Evolutionary conservation across 2,113 vertebrate species (phyloP).

Genomic region (Ia io): DNA sequence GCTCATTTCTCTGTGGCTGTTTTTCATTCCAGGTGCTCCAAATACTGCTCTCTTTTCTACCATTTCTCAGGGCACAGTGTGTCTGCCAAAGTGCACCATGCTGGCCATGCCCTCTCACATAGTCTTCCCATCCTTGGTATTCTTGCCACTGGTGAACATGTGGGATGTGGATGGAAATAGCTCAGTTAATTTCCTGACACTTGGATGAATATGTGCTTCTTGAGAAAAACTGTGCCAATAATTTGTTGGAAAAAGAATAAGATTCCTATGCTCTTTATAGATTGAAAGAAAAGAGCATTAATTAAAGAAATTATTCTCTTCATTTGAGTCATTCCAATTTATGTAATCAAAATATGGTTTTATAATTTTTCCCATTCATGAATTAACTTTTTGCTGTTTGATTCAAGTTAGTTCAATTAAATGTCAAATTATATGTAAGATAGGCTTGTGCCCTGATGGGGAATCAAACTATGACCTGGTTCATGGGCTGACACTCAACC

Average conservation of each 20-base stretch:
- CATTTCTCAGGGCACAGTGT: neutral
- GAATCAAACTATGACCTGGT: neutral
- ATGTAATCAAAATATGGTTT: neutral
- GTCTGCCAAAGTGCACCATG: fast-evolving
- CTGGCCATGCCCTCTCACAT: neutral
- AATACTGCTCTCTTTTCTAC: neutral
- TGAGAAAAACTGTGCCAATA: neutral
- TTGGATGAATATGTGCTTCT: neutral
- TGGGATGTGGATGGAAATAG: neutral
- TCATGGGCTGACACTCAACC: too few species aligned
- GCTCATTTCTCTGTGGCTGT: neutral
- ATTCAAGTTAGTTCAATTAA: conserved; percentile 2
- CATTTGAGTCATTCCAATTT: neutral
- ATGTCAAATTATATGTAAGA: neutral
- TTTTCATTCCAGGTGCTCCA: neutral
- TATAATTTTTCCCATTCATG: neutral
- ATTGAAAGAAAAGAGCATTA: neutral
- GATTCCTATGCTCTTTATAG: neutral
- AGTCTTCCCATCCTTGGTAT: neutral
- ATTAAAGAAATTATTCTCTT: conserved; percentile 4
- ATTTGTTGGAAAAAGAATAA: neutral
- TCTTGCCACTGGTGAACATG: neutral
- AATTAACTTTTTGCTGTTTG: conserved; percentile 2
- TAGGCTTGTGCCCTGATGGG: neutral
- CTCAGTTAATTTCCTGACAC: neutral